A percentile compares a stretch with the other conserved stretches of the same genome.
These are phyloP conservation scores for Picus viridis DNA, from an alignment of 2,797 vertebrate species.

Conservation along the genomic window DNA sequence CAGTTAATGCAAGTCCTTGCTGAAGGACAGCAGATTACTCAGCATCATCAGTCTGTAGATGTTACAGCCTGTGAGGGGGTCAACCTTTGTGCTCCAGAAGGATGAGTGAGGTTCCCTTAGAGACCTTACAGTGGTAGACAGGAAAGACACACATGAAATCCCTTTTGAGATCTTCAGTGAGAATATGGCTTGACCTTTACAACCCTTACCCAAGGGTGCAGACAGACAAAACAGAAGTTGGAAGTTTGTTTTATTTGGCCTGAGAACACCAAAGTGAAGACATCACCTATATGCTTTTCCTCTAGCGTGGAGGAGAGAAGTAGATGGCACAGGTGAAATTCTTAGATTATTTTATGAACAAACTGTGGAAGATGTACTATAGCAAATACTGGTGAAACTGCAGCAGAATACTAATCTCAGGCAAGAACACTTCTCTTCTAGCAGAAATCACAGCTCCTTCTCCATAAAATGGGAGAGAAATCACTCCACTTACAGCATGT, in stretches of 20 bases:
- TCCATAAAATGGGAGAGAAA: not conserved
- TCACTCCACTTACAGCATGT: not conserved
- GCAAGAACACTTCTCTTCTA: not conserved
- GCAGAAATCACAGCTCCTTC: not conserved
- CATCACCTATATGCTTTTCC: not conserved
- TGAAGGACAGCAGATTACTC: not conserved
- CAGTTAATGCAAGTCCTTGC: not conserved
- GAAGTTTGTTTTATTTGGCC: not conserved
- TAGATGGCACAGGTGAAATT: not conserved
- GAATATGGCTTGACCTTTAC: not conserved
- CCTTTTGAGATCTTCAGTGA: not conserved
- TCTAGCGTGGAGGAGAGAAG: not conserved
- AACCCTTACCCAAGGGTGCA: not conserved
- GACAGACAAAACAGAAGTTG: not conserved
- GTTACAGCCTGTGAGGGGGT: not conserved
- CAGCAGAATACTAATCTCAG: not conserved
- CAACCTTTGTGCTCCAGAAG: not conserved
- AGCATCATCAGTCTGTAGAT: not conserved
- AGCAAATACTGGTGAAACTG: not conserved
- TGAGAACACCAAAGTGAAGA: not conserved
- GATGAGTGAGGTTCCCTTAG: fast-evolving
- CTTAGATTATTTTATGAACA: not conserved
- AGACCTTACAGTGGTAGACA: not conserved
- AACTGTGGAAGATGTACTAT: not conserved
- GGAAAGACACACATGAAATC: not conserved